Evolutionary conservation across 2,888 invertebrate genomes (phyloP), one percentile per base, ranked within the genome.

Genomic region (Limnephilus auricula): DNA sequence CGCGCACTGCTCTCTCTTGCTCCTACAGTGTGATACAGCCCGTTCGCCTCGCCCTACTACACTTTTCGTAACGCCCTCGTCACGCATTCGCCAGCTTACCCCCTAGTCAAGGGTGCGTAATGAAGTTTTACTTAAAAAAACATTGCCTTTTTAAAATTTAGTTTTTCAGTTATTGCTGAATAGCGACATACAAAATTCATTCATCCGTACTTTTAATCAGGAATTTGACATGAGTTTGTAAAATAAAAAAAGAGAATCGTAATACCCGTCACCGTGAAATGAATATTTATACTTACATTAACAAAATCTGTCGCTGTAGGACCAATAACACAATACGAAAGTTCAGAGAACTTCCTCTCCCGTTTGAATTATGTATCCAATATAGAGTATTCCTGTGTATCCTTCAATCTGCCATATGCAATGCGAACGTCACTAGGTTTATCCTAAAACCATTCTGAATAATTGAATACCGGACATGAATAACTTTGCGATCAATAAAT

Each of bases 351-450:
- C 34, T 82, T 82, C 34, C 34, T 34, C 12, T 34, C 32, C 15
- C 31, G 15, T 79, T 89, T 89, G 80, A 89, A 89, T 89, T 37
- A 89, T 89, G n/a, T 31, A 89, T 80, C 79, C 79, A 89, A 89
- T 80, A 89, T 89, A 89, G 89, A 80, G 89, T 89, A 89, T 89
- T 89, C 25, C 45, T n/a, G 79, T 89, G 89, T 89, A 10, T 25
- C 80, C 80, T 80, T 79, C 40, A 37, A 37, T 89, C 89, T 34
- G 30, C 15, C 34, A 34, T 32, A 34, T 32, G 82, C 31, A 82
- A 34, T 18, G 82, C 18, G 82, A 82, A 25, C 25, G 25, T 37
- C 34, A 34, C 82, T n/a, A 6, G 37, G 10, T 18, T 30, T 82
- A 82, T 82, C 34, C 34, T 15, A 9, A 65, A 65, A 18, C 65